These are phyloP conservation scores for Diploscapter pachys DNA, from an alignment of 1,140 invertebrate genomes.

Conservation along the genomic window DNA sequence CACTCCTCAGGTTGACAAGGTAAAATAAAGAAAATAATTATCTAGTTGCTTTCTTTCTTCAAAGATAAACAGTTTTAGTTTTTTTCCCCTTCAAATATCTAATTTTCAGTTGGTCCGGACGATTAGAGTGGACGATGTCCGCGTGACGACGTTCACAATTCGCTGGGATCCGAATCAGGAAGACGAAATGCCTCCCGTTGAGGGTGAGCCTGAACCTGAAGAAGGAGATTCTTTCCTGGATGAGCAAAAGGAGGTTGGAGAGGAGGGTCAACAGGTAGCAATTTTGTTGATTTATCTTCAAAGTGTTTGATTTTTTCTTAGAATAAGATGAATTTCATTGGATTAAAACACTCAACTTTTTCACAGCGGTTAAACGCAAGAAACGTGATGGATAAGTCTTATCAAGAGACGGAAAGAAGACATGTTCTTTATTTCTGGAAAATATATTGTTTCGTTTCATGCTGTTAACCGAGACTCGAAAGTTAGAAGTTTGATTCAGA, in stretches of 20 bases:
- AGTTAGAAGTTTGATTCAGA: neutral
- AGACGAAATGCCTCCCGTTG: slow-evolving; percentile 17
- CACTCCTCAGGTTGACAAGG: slow-evolving; percentile 86
- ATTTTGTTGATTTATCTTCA: no score
- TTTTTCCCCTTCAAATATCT: no score
- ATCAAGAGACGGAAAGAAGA: no score
- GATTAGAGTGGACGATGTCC: slow-evolving; percentile 42
- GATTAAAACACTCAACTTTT: no score
- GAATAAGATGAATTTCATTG: no score
- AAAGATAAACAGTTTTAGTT: neutral
- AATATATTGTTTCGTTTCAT: neutral
- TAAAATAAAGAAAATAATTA: slow-evolving; percentile 45
- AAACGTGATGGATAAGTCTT: no score
- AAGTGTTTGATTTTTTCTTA: no score
- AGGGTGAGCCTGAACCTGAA: neutral
- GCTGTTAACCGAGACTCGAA: slow-evolving; percentile 7
- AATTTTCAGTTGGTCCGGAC: slow-evolving; percentile 34
- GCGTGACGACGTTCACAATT: slow-evolving; percentile 49
- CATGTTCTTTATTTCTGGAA: no score
- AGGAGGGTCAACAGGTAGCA: neutral
- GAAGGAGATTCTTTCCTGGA: no score
- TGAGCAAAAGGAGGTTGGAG: slow-evolving; percentile 9
- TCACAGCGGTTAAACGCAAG: no score
- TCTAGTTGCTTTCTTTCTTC: neutral
- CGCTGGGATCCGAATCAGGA: slow-evolving; percentile 45